These are phyloP conservation scores for Cyprinodon tularosa DNA, from an alignment of 2,113 vertebrate species.

Conservation along the genomic window DNA sequence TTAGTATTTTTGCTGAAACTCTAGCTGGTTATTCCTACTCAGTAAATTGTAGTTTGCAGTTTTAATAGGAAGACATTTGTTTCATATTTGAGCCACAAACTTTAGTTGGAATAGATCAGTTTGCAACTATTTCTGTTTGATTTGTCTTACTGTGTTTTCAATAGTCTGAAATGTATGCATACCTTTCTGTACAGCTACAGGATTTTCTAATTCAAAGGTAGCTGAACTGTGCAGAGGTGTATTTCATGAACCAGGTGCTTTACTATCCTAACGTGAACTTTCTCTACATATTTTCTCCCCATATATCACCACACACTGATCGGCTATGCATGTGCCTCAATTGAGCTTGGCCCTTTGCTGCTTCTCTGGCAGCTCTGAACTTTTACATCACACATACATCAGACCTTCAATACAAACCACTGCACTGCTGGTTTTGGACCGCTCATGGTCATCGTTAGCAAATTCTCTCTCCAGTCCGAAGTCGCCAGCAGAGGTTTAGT, in stretches of 20 bases:
- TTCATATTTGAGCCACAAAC: too few relatives aligned
- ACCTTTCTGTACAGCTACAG: neutral
- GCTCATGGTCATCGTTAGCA: constrained; percentile 33
- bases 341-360: constrained; percentile 51
- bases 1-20: too few relatives aligned
- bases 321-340: constrained; percentile 46
- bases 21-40: neutral
- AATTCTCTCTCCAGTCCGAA: constrained; percentile 23
- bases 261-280: constrained; percentile 42
- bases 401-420: constrained; percentile 42
- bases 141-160: neutral
- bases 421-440: constrained; percentile 49
- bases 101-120: too few relatives aligned
- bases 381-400: constrained; percentile 37
- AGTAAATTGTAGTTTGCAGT: neutral
- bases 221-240: neutral
- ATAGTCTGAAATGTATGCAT: neutral
- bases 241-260: constrained; percentile 5
- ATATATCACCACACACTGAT: constrained; percentile 35
- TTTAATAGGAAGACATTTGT: neutral
- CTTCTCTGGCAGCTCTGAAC: constrained; percentile 62
- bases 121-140: too few relatives aligned
- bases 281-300: constrained; percentile 41
- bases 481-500: constrained; percentile 22
- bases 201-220: neutral